Base-by-base conservation (phyloP, 2,888 invertebrate species). In the Dimorphilus gyrociliatus region DNA sequence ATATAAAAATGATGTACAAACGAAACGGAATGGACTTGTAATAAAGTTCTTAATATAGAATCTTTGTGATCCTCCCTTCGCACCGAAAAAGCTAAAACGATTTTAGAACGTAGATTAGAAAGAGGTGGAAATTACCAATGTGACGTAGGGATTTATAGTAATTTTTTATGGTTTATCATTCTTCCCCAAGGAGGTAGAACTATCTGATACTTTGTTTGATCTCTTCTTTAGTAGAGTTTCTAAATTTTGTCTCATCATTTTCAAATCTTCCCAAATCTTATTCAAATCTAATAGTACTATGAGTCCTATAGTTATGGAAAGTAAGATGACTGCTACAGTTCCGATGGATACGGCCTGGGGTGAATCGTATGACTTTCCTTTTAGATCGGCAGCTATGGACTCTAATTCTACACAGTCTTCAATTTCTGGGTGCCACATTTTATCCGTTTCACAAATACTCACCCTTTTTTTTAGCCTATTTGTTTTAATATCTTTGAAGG, bases 281-380 rank as follows among this genome's bases (percentile, higher is more conserved):
- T 30, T 37, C 13, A 38, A 28, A 19, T 42, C 42, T n/a, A 42
- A 36, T 8, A 39, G 30, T 16, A 42, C 12, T 7, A 41, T 24
- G 23, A 32, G 16, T 21, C 15, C 32, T 10, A 37, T n/a, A 3
- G 37, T n/a, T 8, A 39, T 10, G 19, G 30, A 18, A 10, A 41
- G 17, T 18, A 42, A 24, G 8, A 36, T 16, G 28, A 39, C 37
- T 25, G 40, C 35, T 13, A 41, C 25, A 3, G 34, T 38, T 8
- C 40, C 42, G 23, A 41, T 33, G 6, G 37, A 19, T 13, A 25
- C 18, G n/a, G 33, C 35, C 7, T 34, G 33, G 3, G 32, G 33
- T 19, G 32, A 27, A 27, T 42, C 42, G 16, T 27, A 39, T 18
- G 35, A 19, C 26, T 27, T 30, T 4, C 40, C 42, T 14, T 29